Base-by-base conservation (phyloP, 2,797 vertebrate genomes). In the Acanthis flammea region DNA sequence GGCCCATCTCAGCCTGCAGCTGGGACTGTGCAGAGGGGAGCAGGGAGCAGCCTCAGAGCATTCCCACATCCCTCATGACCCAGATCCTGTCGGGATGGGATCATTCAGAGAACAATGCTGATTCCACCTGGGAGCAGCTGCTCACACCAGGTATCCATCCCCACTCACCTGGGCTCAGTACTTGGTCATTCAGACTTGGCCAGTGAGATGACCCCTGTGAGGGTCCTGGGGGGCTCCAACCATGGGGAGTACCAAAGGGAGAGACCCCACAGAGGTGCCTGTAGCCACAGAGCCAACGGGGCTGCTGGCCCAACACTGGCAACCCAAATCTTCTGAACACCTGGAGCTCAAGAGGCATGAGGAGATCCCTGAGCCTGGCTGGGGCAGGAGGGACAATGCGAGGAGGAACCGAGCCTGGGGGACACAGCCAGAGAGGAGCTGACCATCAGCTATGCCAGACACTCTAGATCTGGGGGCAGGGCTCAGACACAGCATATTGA, bases 391-490 rank as follows among this genome's bases (percentile, higher is more conserved):
- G 47, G 48, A 13, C 22, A 24, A 6, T 0, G 1, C 12, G 75
- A 51, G 57, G 28, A 76, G 50, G n/a, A 63, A 9, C 3, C 0
- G 6, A 85, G 67, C 28, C 15, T 6, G 0, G 3, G 41, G 13
- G 24, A 55, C 37, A 39, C 7, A 7, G 82, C 8, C 37, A 28
- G 48, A 19, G 28, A 41, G 42, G 19, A 90, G 57, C 33, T n/a
- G 85, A 48, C 31, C 9, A 11, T 19, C 0, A 0, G 45, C 57
- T 16, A 5, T 2, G 39, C 23, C 0, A 0, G 47, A 22, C 42
- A 5, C 66, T 39, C 33, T 3, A 4, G n/a, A 12, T 45, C 10
- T 10, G 53, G 19, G 44, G 27, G 10, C 24, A 42, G 61, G 27
- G 24, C 35, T 86, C 30, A 25, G 57, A 60, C 16, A 21, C 28